Base-by-base conservation (phyloP, 2,113 vertebrate species). In the Nestor notabilis region DNA sequence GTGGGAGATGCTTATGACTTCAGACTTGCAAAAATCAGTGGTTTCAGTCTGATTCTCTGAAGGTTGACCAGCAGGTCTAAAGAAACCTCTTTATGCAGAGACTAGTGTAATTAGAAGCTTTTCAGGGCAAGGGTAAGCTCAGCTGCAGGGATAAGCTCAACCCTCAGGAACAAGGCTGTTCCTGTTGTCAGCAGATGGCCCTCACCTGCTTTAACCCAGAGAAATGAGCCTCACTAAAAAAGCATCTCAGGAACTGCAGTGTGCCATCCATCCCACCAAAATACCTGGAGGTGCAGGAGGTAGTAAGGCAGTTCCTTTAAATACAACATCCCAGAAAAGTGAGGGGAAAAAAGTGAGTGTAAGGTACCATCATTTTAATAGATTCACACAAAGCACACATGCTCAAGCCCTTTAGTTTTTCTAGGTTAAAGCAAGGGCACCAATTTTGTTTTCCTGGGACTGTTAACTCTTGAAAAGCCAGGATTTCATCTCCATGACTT, bases 401-500 rank as follows among this genome's bases (percentile, higher is more conserved):
- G 0, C 28, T 71, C 31, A 44, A 83, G 44, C 47, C 70, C 83
- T 95, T 86, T 52, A 60, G 44, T 87, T 95, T 91, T 96, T 91
- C 85, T 65, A 71, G 91, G 86, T 94, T 83, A 80, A 84, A 89
- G 79, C 68, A 95, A 95, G 83, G 77, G 82, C 72, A 95, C 33
- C 25, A 10, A 56, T 96, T 88, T 96, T 97, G 94, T 94, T 97
- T 97, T 96, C 50, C 94, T 77, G 63, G 66, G 84, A 85, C 84
- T 84, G 35, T 89, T 97, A 96, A 92, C 96, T 95, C 95, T 87
- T 95, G 95, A 92, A 92, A 94, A 95, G 89, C 87, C 95, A 87
- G 60, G 80, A 94, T 93, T 96, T 94, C 96, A 95, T 96, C 88
- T 93, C 92, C 46, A 56, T 95, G 87, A 93, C 97, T 97, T 97